Evolutionary conservation across 2,888 invertebrate genomes (phyloP), one percentile per base, ranked within the genome.

Genomic region (Entomobrya multifasciata): DNA sequence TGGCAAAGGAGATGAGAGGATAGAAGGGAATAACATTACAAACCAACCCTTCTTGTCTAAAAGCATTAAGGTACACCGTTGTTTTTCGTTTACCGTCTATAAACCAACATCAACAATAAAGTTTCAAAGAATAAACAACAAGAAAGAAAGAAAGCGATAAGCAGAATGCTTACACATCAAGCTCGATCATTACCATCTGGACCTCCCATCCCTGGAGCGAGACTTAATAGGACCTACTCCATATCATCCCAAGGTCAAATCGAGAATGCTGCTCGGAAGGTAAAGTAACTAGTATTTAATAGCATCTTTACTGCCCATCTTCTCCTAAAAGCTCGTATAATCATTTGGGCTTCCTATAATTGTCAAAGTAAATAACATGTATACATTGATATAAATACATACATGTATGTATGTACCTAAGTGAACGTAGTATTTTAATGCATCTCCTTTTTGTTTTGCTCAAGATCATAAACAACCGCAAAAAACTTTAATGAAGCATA

Each of bases 211-310:
- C 89, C 89, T 11, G 89, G 88, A 76, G 88, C 89, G 2, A 94
- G 95, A 47, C 94, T 96, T 27, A 95, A 95, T 89, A 94, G 96
- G 88, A 96, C 96, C 0, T 95, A 96, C 36, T 96, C 96, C 41
- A 95, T 96, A 90, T 96, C 96, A 15, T 96, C 96, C 83, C 96
- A 96, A 92, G 95, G 96, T 93, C 96, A 96, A 92, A 93, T 96
- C 88, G 96, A 96, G 92, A 96, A 95, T 90, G 95, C 95, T 88
- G 94, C 95, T 76, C 94, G 95, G 91, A 94, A 94, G 92, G 93
- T 92, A 88, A 90, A 86, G 70, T 84, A 84, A 84, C 67, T 84
- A 62, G 36, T 74, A 62, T 52, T 13, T 41, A 20, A 15, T n/a
- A n/a, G n/a, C n/a, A n/a, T n/a, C n/a, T n/a, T n/a, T n/a, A n/a